Evolutionary conservation across 2,888 invertebrate genomes (phyloP), one percentile per base, ranked within the genome.

Genomic region (Philhelius pedissequus): DNA sequence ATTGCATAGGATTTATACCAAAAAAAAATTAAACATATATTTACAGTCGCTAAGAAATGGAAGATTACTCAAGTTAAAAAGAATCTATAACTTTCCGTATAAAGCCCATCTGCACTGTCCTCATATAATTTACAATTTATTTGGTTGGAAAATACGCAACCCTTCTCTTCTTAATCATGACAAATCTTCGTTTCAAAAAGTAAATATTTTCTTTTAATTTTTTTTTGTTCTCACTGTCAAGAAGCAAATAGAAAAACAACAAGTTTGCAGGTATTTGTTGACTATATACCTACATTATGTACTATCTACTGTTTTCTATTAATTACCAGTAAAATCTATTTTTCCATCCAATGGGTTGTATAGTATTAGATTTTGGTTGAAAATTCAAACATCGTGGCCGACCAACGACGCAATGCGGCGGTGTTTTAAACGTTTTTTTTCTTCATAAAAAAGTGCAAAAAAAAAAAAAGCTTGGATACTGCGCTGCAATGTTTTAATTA

Each of bases 71-170:
- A 5, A 52, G 9, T 27, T 27, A 7, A 30, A n/a, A 18, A 0
- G 5, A 13, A 18, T 11, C 25, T 62, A 15, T 40, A 40, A 40
- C 40, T 40, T 30, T 3, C 0, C 9, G 13, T n/a, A n/a, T 9
- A 13, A 40, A 25, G 4, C 6, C 20, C 9, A 11, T 48, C 4
- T 18, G 13, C 32, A 56, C 71, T 43, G 8, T 64, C 40, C 73
- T 38, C 68, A 35, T 56, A 64, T 75, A 58, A 74, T 83, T 79
- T 70, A 75, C 66, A 74, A 75, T 69, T 75, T 83, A 78, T 83
- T 69, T 74, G 73, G 8, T 35, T 32, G 22, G 32, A 30, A 22
- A 18, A 70, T 0, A 40, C 20, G 15, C 25, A n/a, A 64, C 56
- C 35, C 71, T 25, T 48, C 38, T 32, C 52, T 69, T 32, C 43